A percentile compares a stretch with the other conserved stretches of the same genome.
Evolutionary conservation across 2,888 invertebrate species (phyloP).

Genomic region (Pinctada fucata): DNA sequence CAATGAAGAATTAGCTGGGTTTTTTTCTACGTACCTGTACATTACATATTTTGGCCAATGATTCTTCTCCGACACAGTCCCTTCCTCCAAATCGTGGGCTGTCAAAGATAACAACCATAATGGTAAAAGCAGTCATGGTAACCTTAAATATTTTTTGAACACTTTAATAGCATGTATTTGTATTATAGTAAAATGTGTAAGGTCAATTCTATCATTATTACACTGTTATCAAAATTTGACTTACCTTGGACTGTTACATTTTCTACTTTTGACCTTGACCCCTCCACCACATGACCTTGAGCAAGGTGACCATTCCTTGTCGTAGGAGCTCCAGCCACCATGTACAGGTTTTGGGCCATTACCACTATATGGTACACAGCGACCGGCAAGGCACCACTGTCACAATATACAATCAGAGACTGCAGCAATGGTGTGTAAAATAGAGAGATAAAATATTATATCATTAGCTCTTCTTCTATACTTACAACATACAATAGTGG

Average conservation of each 20-base stretch:
- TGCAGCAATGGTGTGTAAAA: no score
- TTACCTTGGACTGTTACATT: conserved; percentile 63
- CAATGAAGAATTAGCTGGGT: no score
- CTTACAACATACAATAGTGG: neutral
- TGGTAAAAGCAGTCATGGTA: no score
- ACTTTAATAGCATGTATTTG: no score
- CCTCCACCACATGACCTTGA: conserved; percentile 64
- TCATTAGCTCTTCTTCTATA: neutral
- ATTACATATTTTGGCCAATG: conserved; percentile 60
- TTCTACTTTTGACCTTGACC: conserved; percentile 51
- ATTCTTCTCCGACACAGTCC: conserved; percentile 51
- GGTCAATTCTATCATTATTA: no score
- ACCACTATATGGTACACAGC: conserved; percentile 56
- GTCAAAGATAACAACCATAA: neutral
- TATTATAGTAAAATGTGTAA: no score
- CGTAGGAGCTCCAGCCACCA: conserved; percentile 64
- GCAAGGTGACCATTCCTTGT: conserved; percentile 54
- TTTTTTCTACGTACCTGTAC: conserved; percentile 46
- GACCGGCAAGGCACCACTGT: conserved; percentile 63
- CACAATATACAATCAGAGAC: conserved; percentile 8
- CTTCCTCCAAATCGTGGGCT: conserved; percentile 64
- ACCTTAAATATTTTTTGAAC: no score
- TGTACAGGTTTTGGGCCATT: conserved; percentile 51
- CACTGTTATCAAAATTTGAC: conserved; percentile 5
- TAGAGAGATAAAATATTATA: neutral